Percentiles rank a stretch among this genome's conserved stretches.
Conservation (phyloP, 2,888 invertebrate species). For the Drosophila rubida region DNA sequence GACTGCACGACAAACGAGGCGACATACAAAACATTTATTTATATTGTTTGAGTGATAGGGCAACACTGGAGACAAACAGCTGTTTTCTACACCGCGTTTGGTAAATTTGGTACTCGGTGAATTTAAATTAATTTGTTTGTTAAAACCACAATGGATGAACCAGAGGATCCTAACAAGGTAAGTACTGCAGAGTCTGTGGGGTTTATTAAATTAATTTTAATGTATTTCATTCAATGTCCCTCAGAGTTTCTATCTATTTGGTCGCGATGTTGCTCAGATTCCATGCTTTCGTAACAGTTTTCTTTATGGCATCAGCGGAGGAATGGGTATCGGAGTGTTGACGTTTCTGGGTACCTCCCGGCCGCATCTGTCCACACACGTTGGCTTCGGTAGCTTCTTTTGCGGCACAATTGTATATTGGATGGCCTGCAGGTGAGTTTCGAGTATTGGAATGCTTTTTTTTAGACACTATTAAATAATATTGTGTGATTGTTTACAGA, state of each 20-base stretch:
- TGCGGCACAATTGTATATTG: slow-evolving; percentile 89
- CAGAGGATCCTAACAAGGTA: slow-evolving; percentile 67
- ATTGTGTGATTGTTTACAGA: slow-evolving; percentile 78
- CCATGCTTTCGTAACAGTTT: slow-evolving; percentile 93
- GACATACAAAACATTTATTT: slow-evolving; percentile 1
- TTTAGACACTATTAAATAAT: neutral
- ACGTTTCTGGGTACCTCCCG: slow-evolving; percentile 91
- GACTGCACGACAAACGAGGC: slow-evolving; percentile 20
- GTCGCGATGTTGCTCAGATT: slow-evolving; percentile 90
- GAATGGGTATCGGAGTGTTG: slow-evolving; percentile 88
- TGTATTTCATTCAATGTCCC: neutral
- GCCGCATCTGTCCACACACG: slow-evolving; percentile 87
- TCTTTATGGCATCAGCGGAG: slow-evolving; percentile 90
- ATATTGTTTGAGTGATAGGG: slow-evolving; percentile 1
- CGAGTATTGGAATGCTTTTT: neutral
- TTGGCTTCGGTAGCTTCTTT: slow-evolving; percentile 89
- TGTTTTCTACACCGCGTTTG: slow-evolving; percentile 40
- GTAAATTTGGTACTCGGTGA: slow-evolving; percentile 29
- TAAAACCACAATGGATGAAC: slow-evolving; percentile 62
- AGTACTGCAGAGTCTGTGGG: neutral
- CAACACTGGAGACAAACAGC: slow-evolving; percentile 54
- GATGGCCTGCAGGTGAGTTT: slow-evolving; percentile 86
- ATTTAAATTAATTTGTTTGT: slow-evolving; percentile 10
- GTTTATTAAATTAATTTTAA: neutral
- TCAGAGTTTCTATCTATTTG: slow-evolving; percentile 86